Conservation (phyloP, 2,888 invertebrate genomes). For the Monopis laevigella region DNA sequence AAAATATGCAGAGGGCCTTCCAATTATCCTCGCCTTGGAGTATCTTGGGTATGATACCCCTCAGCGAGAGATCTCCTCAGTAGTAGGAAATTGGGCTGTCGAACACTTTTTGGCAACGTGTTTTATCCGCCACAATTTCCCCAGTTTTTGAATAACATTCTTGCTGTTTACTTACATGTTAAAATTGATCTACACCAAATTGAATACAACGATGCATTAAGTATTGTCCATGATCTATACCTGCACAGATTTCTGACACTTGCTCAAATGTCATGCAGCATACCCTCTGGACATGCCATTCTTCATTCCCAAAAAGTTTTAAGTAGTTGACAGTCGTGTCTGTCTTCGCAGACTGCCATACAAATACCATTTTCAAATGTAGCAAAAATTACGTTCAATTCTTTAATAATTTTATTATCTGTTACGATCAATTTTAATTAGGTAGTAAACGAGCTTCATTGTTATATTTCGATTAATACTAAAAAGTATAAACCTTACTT, state of each 20-base stretch:
- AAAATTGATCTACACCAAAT: no score
- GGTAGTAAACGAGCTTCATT: no score
- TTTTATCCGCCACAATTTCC: no score
- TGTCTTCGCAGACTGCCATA: background rate
- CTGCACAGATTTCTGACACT: background rate
- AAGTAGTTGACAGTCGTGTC: background rate
- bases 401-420: background rate
- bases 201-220: background rate
- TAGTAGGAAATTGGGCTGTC: background rate
- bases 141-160: no score
- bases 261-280: background rate
- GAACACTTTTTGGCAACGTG: background rate
- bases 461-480: no score
- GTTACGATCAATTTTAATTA: background rate
- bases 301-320: background rate
- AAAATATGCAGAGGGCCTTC: no score
- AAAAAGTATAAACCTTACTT: no score
- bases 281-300: background rate
- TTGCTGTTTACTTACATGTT: no score
- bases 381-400: background rate
- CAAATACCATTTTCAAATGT: background rate
- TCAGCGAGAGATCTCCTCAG: no score
- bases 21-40: no score
- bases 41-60: no score
- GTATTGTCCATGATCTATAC: background rate